These are phyloP conservation scores for Drosophila lowei DNA, from an alignment of 1,140 invertebrate genomes.

Conservation along the genomic window DNA sequence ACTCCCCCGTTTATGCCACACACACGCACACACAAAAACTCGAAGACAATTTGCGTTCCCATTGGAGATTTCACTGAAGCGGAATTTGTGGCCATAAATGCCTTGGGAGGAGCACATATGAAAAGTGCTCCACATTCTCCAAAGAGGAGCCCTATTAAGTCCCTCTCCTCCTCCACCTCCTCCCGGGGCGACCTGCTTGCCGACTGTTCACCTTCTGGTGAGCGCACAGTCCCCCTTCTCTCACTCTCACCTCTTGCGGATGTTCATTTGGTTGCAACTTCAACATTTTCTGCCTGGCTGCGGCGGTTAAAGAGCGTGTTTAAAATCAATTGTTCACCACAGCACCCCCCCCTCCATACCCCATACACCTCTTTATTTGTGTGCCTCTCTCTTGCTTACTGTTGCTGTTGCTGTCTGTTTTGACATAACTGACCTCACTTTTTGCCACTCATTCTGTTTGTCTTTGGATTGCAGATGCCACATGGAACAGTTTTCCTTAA, in stretches of 20 bases:
- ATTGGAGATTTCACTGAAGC: constrained; percentile 31
- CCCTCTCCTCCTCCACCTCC: constrained; percentile 6
- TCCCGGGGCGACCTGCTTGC: constrained; percentile 54
- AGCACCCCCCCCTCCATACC: neutral
- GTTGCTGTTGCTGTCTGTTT: constrained; percentile 39
- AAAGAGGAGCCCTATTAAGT: constrained; percentile 39
- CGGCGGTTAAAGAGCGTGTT: constrained; percentile 64
- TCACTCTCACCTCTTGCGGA: neutral
- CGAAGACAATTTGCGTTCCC: constrained; percentile 17
- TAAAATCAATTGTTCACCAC: constrained; percentile 51
- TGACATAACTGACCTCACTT: constrained; percentile 61
- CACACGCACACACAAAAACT: too few species aligned
- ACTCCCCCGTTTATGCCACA: too few species aligned
- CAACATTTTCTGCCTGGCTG: constrained; percentile 45
- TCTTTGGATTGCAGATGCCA: neutral
- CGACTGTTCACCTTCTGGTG: constrained; percentile 59
- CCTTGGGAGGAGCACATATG: constrained; percentile 27
- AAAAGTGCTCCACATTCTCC: constrained; percentile 7
- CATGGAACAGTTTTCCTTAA: constrained; percentile 2
- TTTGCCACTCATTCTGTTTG: constrained; percentile 11
- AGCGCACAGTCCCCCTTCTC: constrained; percentile 43
- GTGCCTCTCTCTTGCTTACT: constrained; percentile 1
- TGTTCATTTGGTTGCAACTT: constrained; percentile 37
- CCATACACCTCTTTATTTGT: constrained; percentile 5
- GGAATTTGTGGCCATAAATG: constrained; percentile 38